Percentiles rank a stretch among this genome's conserved stretches.
phyloP scores from a whole-genome alignment of 2,888 invertebrate genomes.

The Encarsia formosa region DNA sequence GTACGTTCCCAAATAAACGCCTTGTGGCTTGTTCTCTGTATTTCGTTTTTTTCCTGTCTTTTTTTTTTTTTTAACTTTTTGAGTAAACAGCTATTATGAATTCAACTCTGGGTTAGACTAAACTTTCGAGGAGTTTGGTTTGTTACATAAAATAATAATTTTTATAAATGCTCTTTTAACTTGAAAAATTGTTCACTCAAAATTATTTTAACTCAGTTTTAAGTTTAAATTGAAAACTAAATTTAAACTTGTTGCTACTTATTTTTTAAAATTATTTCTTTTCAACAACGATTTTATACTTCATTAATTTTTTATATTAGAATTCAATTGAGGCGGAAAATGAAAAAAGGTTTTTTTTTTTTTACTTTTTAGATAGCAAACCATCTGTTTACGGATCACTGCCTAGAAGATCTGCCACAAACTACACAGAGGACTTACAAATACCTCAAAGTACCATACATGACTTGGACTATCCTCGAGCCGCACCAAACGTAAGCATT shows the following conservation, averaged over 20 bases:
- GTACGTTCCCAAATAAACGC: slow-evolving; percentile 24
- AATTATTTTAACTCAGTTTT: too few relatives aligned
- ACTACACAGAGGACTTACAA: slow-evolving; percentile 42
- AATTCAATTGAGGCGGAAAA: too few relatives aligned
- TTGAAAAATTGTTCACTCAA: too few relatives aligned
- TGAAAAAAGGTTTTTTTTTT: too few relatives aligned
- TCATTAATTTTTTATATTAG: neutral
- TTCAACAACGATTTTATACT: neutral
- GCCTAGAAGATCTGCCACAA: slow-evolving; percentile 44
- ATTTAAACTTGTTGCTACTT: too few relatives aligned
- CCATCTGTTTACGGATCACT: slow-evolving; percentile 43
- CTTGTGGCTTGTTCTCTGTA: neutral
- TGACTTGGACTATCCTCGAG: slow-evolving; percentile 43
- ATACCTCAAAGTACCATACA: slow-evolving; percentile 41
- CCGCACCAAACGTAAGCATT: slow-evolving; percentile 40
- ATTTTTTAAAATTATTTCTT: too few relatives aligned
- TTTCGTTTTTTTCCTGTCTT: neutral
- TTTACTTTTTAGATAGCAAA: slow-evolving; percentile 45
- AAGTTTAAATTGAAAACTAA: too few relatives aligned
- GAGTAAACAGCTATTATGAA: neutral
- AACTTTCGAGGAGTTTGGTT: too few relatives aligned
- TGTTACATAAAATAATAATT: too few relatives aligned
- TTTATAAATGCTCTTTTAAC: too few relatives aligned
- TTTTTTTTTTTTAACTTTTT: neutral
- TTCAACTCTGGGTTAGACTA: too few relatives aligned